phyloP scores from a whole-genome alignment of 2,113 vertebrate genomes.

The Vulpes vulpes region DNA sequence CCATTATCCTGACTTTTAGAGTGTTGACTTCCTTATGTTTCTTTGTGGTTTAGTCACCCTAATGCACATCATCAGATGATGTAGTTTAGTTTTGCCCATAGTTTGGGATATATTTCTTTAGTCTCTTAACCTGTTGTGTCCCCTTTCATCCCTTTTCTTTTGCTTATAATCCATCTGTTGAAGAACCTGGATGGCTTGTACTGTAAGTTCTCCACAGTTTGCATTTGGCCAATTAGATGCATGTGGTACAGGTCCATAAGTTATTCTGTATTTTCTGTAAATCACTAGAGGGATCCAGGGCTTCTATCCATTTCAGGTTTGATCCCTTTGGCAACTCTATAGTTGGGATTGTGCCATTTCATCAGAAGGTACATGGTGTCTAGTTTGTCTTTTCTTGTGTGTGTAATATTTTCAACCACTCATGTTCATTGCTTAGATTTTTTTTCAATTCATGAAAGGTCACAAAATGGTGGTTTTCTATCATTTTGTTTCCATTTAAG shows the following conservation, averaged over 20 bases:
- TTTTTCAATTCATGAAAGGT: neutral
- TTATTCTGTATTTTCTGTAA: neutral
- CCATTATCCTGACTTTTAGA: neutral
- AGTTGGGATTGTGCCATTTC: neutral
- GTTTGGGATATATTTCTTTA: neutral
- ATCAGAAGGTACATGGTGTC: neutral
- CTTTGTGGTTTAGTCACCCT: neutral
- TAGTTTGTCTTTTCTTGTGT: neutral
- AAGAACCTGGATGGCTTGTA: neutral
- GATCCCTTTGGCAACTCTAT: neutral
- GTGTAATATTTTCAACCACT: neutral
- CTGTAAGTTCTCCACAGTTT: neutral
- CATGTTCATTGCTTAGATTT: neutral
- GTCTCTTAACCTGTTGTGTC: neutral
- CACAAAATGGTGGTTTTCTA: neutral
- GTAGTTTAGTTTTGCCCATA: neutral
- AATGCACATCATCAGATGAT: neutral
- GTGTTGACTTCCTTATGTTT: neutral
- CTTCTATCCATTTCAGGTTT: neutral
- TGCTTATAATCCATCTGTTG: neutral
- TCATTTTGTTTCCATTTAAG: neutral
- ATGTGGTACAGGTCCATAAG: neutral
- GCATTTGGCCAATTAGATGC: neutral
- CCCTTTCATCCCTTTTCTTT: neutral
- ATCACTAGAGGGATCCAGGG: neutral